Evolutionary conservation across 2,888 invertebrate species (phyloP), one percentile per base, ranked within the genome.

Genomic region (Itoplectis maculator): DNA sequence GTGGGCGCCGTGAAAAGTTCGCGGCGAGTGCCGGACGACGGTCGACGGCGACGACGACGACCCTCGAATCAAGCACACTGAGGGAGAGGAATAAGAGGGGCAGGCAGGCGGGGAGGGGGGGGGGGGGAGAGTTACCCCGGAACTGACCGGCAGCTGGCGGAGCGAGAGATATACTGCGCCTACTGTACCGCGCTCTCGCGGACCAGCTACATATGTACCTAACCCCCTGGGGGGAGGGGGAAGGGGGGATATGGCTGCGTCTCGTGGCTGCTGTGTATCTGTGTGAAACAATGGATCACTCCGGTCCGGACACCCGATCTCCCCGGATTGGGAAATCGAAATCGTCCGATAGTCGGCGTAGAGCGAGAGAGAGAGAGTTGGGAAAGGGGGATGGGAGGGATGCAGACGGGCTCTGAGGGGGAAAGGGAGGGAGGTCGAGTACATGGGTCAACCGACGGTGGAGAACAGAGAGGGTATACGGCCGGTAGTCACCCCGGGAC

Each of bases 241-340:
- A 29, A 5, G 29, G 29, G 29, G 29, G 29, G 3, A 29, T 5
- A 5, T 2, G 29, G 29, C 29, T 29, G 29, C 29, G 29, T 29
- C 29, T 13, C 18, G 29, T 54, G 29, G 47, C 37, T 47, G 47
- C 37, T 59, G 18, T 75, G 47, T 65, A 47, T 51, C 29, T 72
- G 23, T 45, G 68, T 78, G 81, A 84, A 86, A 87, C 87, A 86
- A 88, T 88, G 88, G 86, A 88, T 88, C 88, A 88, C 87, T 87
- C 87, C 74, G 66, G 66, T n/a, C 51, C 68, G 82, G 87, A 87
- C 86, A 88, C 74, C 84, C 87, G 86, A 86, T 88, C 79, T 81
- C 80, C n/a, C 78, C 84, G 81, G 76, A 85, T 84, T 49, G 83
- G 83, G 80, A 86, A 86, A 87, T 87, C 86, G 88, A 87, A 88